phyloP scores from a whole-genome alignment of 1,140 invertebrate species.

The Globodera rostochiensis region DNA sequence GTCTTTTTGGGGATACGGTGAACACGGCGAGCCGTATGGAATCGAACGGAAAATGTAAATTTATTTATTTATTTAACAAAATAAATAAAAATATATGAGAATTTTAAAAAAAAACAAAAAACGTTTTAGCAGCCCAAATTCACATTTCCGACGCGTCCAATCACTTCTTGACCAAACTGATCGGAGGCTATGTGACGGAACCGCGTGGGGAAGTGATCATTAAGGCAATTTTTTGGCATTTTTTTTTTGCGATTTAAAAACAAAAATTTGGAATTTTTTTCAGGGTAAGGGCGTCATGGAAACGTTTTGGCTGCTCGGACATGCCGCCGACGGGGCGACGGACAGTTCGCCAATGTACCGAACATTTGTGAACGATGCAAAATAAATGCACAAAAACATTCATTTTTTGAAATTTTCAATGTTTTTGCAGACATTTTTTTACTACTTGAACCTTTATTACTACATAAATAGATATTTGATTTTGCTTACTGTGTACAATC shows the following conservation, averaged over 20 bases:
- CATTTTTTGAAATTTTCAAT: neutral
- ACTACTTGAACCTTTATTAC: neutral
- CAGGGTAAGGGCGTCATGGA: slow-evolving; percentile 46
- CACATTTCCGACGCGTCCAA: slow-evolving; percentile 59
- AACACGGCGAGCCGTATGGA: slow-evolving; percentile 91
- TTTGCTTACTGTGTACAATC: too few relatives aligned
- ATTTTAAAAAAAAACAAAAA: neutral
- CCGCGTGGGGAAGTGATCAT: slow-evolving; percentile 59
- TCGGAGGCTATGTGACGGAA: slow-evolving; percentile 58
- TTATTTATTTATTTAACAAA: slow-evolving; percentile 31
- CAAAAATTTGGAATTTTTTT: slow-evolving; percentile 14
- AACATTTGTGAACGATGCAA: neutral
- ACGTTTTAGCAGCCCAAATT: slow-evolving; percentile 55
- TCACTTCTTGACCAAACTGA: slow-evolving; percentile 42
- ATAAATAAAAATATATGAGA: neutral
- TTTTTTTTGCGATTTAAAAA: neutral
- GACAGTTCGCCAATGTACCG: neutral
- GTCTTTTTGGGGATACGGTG: slow-evolving; percentile 76
- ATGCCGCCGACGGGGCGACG: neutral
- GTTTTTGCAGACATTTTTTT: neutral
- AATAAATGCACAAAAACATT: neutral
- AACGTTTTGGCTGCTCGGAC: slow-evolving; percentile 48
- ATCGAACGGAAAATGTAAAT: slow-evolving; percentile 68
- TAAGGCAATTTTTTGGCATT: slow-evolving; percentile 54
- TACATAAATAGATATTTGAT: too few relatives aligned